Evolutionary conservation across 2,888 invertebrate species (phyloP).

Genomic region (Platerodrilus igneus): DNA sequence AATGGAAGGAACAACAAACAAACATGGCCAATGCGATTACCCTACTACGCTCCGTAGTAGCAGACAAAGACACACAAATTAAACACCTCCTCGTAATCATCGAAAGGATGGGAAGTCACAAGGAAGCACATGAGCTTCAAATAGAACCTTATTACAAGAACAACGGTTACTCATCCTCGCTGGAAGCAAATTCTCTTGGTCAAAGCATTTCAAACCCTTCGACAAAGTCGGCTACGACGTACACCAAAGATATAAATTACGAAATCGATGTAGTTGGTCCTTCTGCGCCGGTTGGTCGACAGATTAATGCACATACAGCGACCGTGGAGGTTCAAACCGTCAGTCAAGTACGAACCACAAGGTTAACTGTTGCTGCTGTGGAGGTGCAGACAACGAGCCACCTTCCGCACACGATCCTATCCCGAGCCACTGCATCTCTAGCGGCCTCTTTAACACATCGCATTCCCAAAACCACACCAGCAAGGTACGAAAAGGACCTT

Average conservation of each 20-base stretch:
- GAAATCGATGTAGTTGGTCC: not conserved
- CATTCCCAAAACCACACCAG: not conserved
- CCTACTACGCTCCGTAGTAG: not conserved
- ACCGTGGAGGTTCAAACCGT: conserved; percentile 16
- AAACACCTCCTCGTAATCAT: conserved; percentile 8
- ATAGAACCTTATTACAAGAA: not conserved
- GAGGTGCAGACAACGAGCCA: conserved; percentile 14
- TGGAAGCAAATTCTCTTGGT: not conserved
- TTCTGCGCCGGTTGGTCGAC: not conserved
- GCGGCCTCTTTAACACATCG: not conserved
- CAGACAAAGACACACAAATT: conserved; percentile 10
- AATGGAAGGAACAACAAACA: conserved; percentile 3
- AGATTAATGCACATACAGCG: conserved; percentile 7
- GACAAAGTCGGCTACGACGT: no score
- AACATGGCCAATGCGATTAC: conserved; percentile 1
- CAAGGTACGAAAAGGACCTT: not conserved
- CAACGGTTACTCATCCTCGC: no score
- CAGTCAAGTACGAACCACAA: conserved; percentile 13
- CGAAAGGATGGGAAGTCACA: conserved; percentile 1
- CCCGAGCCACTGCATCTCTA: not conserved
- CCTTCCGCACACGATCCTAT: not conserved
- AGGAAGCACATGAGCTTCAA: not conserved
- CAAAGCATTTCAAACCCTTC: conserved; percentile 5
- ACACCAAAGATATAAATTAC: no score
- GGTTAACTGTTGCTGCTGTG: conserved; percentile 14